Evolutionary conservation across 2,797 vertebrate species (phyloP).

Genomic region (Prionace glauca): DNA sequence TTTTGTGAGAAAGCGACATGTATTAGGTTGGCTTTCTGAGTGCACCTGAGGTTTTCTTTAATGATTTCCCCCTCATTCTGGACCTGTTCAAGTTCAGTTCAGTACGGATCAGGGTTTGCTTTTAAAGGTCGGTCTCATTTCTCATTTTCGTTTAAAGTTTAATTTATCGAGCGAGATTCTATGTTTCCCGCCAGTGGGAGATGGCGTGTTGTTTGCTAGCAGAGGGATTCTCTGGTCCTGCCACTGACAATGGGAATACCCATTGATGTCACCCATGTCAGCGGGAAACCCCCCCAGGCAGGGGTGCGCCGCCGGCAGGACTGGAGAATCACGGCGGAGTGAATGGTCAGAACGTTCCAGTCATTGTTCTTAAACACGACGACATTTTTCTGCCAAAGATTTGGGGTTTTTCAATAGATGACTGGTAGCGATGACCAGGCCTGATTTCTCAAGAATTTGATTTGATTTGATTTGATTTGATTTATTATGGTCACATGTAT

Average conservation of each 20-base stretch:
- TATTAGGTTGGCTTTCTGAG: background rate
- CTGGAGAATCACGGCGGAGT: no score
- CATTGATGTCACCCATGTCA: no score
- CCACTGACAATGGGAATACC: no score
- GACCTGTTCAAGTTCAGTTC: background rate
- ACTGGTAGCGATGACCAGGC: background rate
- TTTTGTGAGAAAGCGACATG: background rate
- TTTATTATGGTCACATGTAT: no score
- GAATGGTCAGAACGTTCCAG: no score
- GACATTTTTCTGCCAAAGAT: background rate
- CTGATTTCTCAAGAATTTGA: background rate
- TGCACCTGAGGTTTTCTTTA: background rate
- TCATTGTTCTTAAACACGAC: background rate
- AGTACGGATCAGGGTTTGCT: background rate
- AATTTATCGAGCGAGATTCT: no score
- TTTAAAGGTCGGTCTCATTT: background rate
- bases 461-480: no score
- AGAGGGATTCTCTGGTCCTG: no score
- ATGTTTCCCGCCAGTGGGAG: no score
- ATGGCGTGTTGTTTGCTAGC: no score
- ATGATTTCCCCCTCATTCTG: background rate
- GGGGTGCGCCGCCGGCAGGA: no score
- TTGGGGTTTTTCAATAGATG: background rate
- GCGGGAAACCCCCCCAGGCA: no score
- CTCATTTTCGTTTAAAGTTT: background rate